These are phyloP conservation scores for Nephila pilipes DNA, from an alignment of 1,140 invertebrate genomes.

Conservation along the genomic window DNA sequence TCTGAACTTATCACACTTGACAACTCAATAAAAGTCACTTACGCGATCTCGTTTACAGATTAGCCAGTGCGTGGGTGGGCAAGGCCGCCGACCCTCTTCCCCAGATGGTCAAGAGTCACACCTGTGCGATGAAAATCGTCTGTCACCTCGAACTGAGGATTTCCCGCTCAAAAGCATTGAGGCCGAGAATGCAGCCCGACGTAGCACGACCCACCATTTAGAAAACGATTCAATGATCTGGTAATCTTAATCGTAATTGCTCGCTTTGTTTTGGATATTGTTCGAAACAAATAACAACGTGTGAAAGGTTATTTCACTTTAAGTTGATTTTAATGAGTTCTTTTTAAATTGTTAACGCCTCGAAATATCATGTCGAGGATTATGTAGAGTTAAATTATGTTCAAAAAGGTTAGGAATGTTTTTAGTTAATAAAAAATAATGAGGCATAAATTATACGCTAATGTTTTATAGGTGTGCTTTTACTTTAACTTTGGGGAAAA, in stretches of 20 bases:
- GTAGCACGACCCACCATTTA: not conserved
- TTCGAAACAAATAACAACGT: not conserved
- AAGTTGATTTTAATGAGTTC: too few relatives aligned
- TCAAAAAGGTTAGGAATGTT: too few relatives aligned
- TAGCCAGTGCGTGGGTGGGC: constrained; percentile 6
- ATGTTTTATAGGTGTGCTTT: too few relatives aligned
- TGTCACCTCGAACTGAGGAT: not conserved
- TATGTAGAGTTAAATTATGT: too few relatives aligned
- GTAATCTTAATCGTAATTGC: constrained; percentile 1
- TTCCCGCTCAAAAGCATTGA: not conserved
- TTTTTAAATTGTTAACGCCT: too few relatives aligned
- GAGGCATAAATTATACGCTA: too few relatives aligned
- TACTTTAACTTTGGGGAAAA: too few relatives aligned
- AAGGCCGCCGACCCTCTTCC: constrained; percentile 1
- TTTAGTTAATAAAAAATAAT: too few relatives aligned
- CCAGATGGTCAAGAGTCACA: constrained; percentile 25
- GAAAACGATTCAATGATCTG: not conserved
- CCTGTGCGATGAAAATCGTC: not conserved
- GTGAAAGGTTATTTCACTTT: too few relatives aligned
- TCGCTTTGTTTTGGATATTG: not conserved
- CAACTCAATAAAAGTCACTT: constrained; percentile 35
- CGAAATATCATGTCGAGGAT: too few relatives aligned
- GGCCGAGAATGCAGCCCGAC: constrained; percentile 2
- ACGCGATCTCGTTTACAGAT: constrained; percentile 14
- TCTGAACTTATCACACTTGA: constrained; percentile 1